Base-by-base conservation (phyloP, 64 coral and sea anemone species). In the Hydrozoanthus tunicans region DNA sequence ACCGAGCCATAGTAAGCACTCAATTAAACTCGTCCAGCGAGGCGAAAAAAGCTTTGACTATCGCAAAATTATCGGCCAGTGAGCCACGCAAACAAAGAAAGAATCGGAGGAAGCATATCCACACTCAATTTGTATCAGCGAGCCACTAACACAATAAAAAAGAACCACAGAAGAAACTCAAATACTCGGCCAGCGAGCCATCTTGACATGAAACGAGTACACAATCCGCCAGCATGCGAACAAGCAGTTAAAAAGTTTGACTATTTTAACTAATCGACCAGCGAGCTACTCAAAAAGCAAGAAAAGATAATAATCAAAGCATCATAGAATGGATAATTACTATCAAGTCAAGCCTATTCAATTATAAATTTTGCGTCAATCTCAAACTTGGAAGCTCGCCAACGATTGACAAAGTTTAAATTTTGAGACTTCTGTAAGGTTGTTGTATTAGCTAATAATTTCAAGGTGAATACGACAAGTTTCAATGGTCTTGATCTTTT, bases 351-450 rank as follows among this genome's bases (percentile, higher is more conserved):
- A 77, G 51, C 51, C 53, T 13, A 54, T 54, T 77, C n/a, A 77
- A 53, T 15, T 12, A 20, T 20, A 67, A 15, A 68, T 15, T 15
- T 54, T 68, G 64, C 64, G 20, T 68, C 43, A 77, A 77, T 77
- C 74, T 77, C 74, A 77, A 77, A 55, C 74, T 77, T 77, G 51
- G 74, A 77, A 77, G 74, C 52, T 77, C 74, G 51, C 74, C 74
- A 77, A 11, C 74, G 52, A 57, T 79, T 52, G 6, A 79, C 53
- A 79, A 53, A 58, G 20, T 71, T 71, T 23, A 71, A 25, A 71
- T 25, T 71, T 43, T 43, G 32, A 43, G 32, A 43, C 2, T 43
- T 43, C 32, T 43, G 0, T 43, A 43, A 43, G 20, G 20, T 20
- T 20, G 20, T 20, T 20, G 20, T 20, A 20, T 20, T 20, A 20